Conservation (phyloP, 2,888 invertebrate species). For the Heteromurus nitidus region DNA sequence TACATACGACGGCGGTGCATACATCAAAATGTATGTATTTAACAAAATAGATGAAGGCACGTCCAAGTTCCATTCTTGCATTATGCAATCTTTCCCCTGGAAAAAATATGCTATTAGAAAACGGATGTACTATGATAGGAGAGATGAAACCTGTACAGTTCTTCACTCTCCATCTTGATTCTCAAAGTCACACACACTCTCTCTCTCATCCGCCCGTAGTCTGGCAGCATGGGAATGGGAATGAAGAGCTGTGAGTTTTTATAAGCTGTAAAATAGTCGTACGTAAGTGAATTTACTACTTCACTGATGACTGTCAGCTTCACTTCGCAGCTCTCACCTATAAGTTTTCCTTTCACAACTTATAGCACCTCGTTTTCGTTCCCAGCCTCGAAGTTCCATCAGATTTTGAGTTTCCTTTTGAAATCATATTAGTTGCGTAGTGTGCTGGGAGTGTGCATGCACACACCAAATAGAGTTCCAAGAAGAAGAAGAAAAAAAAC, state of each 20-base stretch:
- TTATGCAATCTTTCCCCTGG: background rate
- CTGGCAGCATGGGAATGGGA: background rate
- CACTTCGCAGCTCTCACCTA: background rate
- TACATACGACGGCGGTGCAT: too few relatives aligned
- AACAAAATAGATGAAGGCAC: background rate
- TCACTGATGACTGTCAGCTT: conserved; percentile 13
- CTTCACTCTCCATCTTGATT: background rate
- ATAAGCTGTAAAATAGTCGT: background rate
- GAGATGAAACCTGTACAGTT: background rate
- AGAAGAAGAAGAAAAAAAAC: background rate
- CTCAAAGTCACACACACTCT: background rate
- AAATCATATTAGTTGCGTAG: conserved; percentile 26
- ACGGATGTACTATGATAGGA: background rate
- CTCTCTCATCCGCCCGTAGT: background rate
- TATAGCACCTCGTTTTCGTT: background rate
- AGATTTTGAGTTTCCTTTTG: conserved; percentile 26
- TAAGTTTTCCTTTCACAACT: background rate
- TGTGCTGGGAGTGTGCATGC: background rate
- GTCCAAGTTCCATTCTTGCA: too few relatives aligned
- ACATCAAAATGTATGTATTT: too few relatives aligned
- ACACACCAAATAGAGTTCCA: background rate
- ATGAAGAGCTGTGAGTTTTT: background rate
- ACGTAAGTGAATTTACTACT: conserved; percentile 44
- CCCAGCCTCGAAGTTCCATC: conserved; percentile 6
- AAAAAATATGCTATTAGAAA: background rate